A percentile compares a stretch with the other conserved stretches of the same genome.
Evolutionary conservation across 2,113 vertebrate genomes (phyloP).

Genomic region (Butorides virescens): DNA sequence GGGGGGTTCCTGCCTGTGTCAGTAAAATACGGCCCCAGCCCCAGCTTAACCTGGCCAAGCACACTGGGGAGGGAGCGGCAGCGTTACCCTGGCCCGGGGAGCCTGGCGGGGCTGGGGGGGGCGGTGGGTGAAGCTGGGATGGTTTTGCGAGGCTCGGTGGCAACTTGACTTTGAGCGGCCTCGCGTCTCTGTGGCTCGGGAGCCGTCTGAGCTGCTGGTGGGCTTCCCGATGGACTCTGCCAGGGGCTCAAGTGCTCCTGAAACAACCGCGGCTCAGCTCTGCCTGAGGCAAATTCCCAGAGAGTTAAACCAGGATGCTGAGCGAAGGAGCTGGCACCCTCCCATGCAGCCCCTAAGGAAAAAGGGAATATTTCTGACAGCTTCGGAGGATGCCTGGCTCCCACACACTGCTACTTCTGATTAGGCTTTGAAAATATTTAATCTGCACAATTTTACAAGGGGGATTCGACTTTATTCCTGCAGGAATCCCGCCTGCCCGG

Average conservation of each 20-base stretch:
- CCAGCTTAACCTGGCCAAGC: not conserved
- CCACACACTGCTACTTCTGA: not conserved
- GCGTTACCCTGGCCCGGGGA: not conserved
- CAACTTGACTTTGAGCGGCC: not conserved
- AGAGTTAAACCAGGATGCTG: not conserved
- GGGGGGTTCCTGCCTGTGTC: not conserved
- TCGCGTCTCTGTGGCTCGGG: not conserved
- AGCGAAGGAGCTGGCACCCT: slow-evolving; percentile 22
- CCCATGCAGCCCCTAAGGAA: not conserved
- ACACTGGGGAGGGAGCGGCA: not conserved
- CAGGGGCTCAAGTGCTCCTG: not conserved
- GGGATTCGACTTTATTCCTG: not conserved
- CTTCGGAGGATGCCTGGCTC: slow-evolving; percentile 16
- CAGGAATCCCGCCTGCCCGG: not conserved
- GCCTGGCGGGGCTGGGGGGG: not conserved
- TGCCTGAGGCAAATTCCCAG: not conserved
- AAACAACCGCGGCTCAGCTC: not conserved
- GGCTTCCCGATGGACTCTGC: not conserved
- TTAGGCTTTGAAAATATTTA: slow-evolving; percentile 4
- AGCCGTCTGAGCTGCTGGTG: not conserved
- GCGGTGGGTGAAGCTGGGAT: rapidly evolving
- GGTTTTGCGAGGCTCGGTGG: not conserved
- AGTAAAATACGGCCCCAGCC: not conserved
- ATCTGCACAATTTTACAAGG: not conserved
- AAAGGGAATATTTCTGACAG: not conserved